Evolutionary conservation across 2,888 invertebrate species (phyloP), one percentile per base, ranked within the genome.

Genomic region (Nemapogon koenigi): DNA sequence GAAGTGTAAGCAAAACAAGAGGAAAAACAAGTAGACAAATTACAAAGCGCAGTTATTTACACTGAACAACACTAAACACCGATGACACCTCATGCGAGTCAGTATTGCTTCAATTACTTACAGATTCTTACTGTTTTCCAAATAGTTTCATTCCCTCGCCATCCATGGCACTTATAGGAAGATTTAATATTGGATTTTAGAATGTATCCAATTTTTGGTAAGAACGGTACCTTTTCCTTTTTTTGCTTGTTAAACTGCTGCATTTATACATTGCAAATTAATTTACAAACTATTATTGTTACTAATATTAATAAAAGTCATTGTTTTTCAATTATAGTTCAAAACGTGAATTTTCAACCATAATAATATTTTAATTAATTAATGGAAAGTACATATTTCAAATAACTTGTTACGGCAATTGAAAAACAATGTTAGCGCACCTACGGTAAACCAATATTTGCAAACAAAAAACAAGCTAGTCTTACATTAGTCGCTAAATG

Each of bases 91-190:
- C 33, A 33, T 33, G 33, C 33, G 33, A 13, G 4, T 33, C 19
- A 13, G n/a, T 17, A 17, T 16, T 35, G 10, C n/a, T 25, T 16
- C 22, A 22, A 7, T n/a, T 33, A 33, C 33, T 33, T 55, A 60
- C 52, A 51, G 53, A 60, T 57, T 43, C 35, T 43, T 2, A 33
- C 19, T 33, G 18, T 19, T 59, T 62, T 68, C 53, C 33, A 31
- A 45, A 48, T 41, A 27, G 15, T 50, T 45, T 47, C 8, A 22
- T 50, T 49, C 59, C 62, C 65, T 49, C 55, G 60, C 36, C 44
- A 53, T 55, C 61, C 71, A 39, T 50, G 32, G 62, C 78, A 78
- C 54, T 46, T 44, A 55, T 55, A 64, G 53, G 50, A 53, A 49
- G 46, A 45, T 33, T 19, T 33, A 33, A 18, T 33, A 33, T 33